Conservation (phyloP, 2,113 vertebrate genomes). For the Pedetes capensis region DNA sequence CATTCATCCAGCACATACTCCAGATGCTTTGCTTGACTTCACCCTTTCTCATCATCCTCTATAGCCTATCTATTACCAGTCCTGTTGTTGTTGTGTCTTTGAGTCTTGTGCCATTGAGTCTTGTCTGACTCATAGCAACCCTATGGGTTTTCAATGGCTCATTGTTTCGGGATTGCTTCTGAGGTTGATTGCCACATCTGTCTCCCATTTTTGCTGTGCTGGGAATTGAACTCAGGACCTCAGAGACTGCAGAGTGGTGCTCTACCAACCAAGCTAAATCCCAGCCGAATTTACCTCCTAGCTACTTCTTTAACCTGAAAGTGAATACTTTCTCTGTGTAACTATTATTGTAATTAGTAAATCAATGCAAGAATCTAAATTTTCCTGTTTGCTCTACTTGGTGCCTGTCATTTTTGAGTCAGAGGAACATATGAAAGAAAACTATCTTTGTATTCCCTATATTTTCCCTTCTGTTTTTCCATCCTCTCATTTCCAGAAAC, state of each 20-base stretch:
- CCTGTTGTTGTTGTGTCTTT: too few species aligned
- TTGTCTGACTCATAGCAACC: too few species aligned
- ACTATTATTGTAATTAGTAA: not conserved
- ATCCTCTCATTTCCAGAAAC: not conserved
- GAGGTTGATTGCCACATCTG: too few species aligned
- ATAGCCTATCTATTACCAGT: not conserved
- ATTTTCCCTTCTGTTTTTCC: not conserved
- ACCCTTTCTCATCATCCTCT: not conserved
- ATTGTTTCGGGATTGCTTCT: too few species aligned
- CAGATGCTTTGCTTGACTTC: not conserved
- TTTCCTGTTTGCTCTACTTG: not conserved
- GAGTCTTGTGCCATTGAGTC: too few species aligned
- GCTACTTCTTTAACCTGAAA: not conserved
- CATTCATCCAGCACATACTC: not conserved
- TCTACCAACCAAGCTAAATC: too few species aligned
- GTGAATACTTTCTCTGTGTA: not conserved
- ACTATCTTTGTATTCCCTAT: not conserved
- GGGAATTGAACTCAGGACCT: too few species aligned
- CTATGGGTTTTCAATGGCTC: too few species aligned
- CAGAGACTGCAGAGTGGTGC: too few species aligned
- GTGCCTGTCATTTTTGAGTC: not conserved
- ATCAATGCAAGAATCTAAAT: not conserved
- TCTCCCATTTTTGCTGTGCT: too few species aligned
- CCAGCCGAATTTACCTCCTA: not conserved
- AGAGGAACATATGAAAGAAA: not conserved